Percentiles rank a stretch among this genome's conserved stretches.
phyloP scores from a whole-genome alignment of 1,140 invertebrate species.

The Drosophila lowei region DNA sequence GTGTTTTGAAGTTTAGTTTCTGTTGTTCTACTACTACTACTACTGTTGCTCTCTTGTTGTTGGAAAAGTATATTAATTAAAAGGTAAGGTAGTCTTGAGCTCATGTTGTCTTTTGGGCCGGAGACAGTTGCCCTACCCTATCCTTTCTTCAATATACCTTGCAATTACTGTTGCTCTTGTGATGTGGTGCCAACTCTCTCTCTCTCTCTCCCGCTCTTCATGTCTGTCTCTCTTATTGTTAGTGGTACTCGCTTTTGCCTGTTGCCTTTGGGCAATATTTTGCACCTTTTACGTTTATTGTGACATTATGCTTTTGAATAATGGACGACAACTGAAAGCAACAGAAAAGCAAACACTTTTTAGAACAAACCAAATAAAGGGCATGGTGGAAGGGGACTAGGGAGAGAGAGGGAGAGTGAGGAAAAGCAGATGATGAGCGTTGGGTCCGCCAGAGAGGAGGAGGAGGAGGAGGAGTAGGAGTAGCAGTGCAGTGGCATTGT shows the following conservation, averaged over 20 bases:
- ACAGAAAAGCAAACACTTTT: constrained; percentile 69
- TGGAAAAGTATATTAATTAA: no score
- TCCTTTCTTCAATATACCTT: no score
- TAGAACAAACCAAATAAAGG: constrained; percentile 42
- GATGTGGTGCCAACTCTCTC: no score
- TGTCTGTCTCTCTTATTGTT: constrained; percentile 26
- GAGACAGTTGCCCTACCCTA: no score
- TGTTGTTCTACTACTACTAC: constrained; percentile 16
- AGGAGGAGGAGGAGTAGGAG: no score
- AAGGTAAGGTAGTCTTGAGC: no score
- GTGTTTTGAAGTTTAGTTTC: constrained; percentile 59
- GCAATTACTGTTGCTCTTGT: no score
- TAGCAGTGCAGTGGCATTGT: constrained; percentile 6
- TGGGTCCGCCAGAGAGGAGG: no score
- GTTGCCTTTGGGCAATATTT: constrained; percentile 67
- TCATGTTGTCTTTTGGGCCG: background rate
- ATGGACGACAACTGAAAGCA: constrained; percentile 62
- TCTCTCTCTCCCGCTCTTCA: no score
- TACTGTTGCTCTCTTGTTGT: constrained; percentile 25
- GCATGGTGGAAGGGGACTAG: no score
- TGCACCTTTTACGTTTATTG: constrained; percentile 79
- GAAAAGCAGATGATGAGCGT: no score
- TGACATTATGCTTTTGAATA: constrained; percentile 80
- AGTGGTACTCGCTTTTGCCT: constrained; percentile 42
- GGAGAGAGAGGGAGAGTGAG: background rate